These are phyloP conservation scores for Argopecten irradians DNA, from an alignment of 1,140 invertebrate genomes.

Conservation along the genomic window DNA sequence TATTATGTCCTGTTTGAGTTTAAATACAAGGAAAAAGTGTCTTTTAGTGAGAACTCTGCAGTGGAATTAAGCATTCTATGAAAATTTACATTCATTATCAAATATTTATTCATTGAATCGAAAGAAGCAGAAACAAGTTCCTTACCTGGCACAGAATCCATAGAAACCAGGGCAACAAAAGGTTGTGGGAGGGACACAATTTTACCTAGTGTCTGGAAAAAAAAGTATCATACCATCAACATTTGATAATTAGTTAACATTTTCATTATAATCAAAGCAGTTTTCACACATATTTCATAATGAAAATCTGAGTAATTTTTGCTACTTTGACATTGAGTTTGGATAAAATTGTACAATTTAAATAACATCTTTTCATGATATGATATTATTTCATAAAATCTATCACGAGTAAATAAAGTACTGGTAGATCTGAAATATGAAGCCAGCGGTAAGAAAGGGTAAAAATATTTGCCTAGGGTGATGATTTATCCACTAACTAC, in stretches of 20 bases:
- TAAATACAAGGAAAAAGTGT: no score
- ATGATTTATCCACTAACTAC: not conserved
- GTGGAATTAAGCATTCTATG: not conserved
- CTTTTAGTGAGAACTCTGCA: no score
- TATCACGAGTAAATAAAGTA: no score
- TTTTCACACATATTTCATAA: not conserved
- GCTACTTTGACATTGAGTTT: no score
- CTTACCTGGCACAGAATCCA: slow-evolving; percentile 73
- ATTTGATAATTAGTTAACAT: not conserved
- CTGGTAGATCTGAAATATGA: not conserved
- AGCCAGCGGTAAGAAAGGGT: not conserved
- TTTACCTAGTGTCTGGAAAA: slow-evolving; percentile 70
- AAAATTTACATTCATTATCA: not conserved
- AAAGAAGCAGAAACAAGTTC: not conserved
- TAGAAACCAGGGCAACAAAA: slow-evolving; percentile 70
- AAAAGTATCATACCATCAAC: not conserved
- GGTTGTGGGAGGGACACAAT: slow-evolving; percentile 71
- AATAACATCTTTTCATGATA: no score
- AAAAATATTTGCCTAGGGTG: not conserved
- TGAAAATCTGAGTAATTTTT: not conserved
- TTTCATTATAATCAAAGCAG: not conserved
- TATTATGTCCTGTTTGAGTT: no score
- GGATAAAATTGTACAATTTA: no score
- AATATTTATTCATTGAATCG: not conserved
- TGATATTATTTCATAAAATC: no score